phyloP scores from a whole-genome alignment of 2,113 vertebrate genomes.

The Eretmochelys imbricata region DNA sequence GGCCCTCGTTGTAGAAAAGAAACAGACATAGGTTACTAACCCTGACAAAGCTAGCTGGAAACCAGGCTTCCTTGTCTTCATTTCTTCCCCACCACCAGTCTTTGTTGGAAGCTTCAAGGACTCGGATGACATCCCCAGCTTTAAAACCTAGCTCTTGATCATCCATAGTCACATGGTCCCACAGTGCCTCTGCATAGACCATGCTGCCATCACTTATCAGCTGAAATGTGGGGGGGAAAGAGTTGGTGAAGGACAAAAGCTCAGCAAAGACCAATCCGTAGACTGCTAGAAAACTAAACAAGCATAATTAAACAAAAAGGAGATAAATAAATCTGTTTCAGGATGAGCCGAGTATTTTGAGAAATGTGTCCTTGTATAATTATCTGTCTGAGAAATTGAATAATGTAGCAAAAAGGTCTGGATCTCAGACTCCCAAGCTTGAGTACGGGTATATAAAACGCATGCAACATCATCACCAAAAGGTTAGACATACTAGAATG shows the following conservation, averaged over 20 bases:
- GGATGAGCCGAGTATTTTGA: not conserved
- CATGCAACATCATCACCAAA: rapidly evolving
- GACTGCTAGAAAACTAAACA: not conserved
- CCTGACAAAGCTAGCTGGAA: constrained; percentile 96
- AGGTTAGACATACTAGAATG: not conserved
- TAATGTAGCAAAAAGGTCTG: not conserved
- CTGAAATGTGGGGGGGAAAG: constrained; percentile 57
- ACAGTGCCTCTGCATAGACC: constrained; percentile 95
- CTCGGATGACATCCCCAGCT: constrained; percentile 95
- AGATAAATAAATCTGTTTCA: not conserved
- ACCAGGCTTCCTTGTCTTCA: constrained; percentile 93
- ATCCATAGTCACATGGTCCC: constrained; percentile 99
- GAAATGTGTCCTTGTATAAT: not conserved
- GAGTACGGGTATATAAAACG: not conserved
- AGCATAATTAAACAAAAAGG: not conserved
- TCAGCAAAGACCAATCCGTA: not conserved
- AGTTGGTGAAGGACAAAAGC: constrained; percentile 9
- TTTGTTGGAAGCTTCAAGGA: constrained; percentile 93
- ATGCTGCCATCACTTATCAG: constrained; percentile 84
- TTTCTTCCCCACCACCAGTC: constrained; percentile 99
- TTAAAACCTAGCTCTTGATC: constrained; percentile 98
- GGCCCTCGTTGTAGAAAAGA: not conserved
- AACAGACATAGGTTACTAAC: constrained; percentile 76
- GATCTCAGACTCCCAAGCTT: not conserved
- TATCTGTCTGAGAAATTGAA: not conserved